Evolutionary conservation across 2,888 invertebrate genomes (phyloP).

Genomic region (Machimus rusticus): DNA sequence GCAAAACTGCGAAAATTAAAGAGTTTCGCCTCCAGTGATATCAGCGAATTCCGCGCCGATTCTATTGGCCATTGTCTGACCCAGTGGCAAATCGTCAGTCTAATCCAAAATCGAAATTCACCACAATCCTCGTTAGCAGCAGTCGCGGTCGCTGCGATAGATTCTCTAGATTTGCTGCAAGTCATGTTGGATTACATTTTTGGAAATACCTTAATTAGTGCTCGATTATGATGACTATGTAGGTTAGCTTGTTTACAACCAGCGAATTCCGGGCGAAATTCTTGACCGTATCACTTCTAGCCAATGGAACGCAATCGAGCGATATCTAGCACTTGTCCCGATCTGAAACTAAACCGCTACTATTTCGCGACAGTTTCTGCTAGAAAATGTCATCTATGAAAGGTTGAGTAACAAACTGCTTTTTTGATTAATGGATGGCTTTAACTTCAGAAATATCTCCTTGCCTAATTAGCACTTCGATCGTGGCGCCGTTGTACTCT

Average conservation of each 20-base stretch:
- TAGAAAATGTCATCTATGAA: not conserved
- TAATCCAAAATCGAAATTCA: not conserved
- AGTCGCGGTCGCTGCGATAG: not conserved
- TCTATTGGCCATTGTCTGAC: not conserved
- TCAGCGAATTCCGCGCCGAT: not conserved
- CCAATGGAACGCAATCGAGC: not conserved
- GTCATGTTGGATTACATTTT: not conserved
- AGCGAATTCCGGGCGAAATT: not conserved
- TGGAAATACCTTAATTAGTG: not conserved
- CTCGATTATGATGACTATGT: not conserved
- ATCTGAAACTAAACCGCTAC: not conserved
- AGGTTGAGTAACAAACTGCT: not conserved
- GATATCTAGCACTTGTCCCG: not conserved
- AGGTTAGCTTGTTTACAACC: not conserved
- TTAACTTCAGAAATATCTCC: not conserved
- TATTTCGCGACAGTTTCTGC: not conserved
- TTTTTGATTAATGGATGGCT: not conserved
- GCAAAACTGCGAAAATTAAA: not conserved
- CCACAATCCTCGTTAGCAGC: not conserved
- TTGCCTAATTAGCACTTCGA: not conserved
- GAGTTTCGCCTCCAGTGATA: not conserved
- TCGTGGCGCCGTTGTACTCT: not conserved
- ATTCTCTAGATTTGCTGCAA: not conserved
- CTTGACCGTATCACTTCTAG: not conserved
- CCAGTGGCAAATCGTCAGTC: not conserved